Conservation (phyloP, 2,113 vertebrate species). For the Cyphomyrus discorhynchus region DNA sequence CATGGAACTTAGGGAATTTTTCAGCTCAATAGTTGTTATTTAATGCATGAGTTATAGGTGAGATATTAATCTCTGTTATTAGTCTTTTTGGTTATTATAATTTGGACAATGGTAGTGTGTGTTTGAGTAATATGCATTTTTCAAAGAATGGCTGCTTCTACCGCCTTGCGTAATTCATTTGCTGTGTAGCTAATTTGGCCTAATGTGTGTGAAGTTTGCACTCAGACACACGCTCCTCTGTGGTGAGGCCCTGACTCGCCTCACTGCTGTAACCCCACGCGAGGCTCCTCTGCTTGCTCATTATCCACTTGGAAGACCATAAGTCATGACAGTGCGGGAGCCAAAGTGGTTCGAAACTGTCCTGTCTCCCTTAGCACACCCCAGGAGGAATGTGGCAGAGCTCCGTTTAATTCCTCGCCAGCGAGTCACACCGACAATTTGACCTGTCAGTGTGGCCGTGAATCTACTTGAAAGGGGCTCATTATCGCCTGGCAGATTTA, state of each 20-base stretch:
- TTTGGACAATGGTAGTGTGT: neutral
- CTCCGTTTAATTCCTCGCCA: slow-evolving; percentile 60
- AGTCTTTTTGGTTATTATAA: neutral
- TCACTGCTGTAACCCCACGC: neutral
- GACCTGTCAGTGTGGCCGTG: slow-evolving; percentile 62
- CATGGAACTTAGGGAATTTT: neutral
- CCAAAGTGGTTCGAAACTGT: slow-evolving; percentile 23
- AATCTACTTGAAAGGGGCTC: slow-evolving; percentile 64
- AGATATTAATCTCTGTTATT: neutral
- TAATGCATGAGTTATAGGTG: neutral
- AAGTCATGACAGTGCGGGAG: slow-evolving; percentile 37
- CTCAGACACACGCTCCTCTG: neutral
- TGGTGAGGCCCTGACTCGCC: neutral
- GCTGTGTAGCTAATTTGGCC: neutral
- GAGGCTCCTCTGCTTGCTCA: neutral
- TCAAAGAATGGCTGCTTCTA: neutral
- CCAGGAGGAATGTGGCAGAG: slow-evolving; percentile 28
- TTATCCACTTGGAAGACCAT: slow-evolving; percentile 25
- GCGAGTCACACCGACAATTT: slow-evolving; percentile 66
- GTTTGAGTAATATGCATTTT: neutral
- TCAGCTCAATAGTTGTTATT: neutral
- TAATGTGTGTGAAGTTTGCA: neutral
- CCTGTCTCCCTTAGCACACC: neutral
- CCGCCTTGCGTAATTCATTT: neutral
- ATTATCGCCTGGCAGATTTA: slow-evolving; percentile 63